Evolutionary conservation across 1,140 invertebrate genomes (phyloP).

Genomic region (Notospermus geniculatus): DNA sequence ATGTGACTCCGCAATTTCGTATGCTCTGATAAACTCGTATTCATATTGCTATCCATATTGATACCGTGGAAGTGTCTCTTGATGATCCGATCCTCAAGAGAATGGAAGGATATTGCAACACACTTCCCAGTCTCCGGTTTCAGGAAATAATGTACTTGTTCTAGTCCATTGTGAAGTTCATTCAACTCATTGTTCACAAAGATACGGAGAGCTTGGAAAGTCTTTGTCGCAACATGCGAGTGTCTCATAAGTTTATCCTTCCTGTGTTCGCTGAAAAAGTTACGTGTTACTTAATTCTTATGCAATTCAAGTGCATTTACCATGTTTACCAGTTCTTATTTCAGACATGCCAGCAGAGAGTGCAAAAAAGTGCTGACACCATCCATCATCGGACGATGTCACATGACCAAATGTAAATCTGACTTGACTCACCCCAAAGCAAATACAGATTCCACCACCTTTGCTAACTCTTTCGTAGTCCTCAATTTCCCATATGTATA

Average conservation of each 20-base stretch:
- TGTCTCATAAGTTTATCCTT: conserved; percentile 71
- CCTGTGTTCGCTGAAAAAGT: conserved; percentile 20
- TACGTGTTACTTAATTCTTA: no score
- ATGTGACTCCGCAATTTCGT: conserved; percentile 15
- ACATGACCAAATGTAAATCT: no score
- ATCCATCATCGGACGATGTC: no score
- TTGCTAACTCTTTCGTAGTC: conserved; percentile 80
- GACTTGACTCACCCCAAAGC: conserved; percentile 35
- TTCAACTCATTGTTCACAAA: conserved; percentile 98
- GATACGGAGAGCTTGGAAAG: conserved; percentile 91
- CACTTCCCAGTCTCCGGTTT: conserved; percentile 73
- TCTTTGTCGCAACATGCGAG: conserved; percentile 84
- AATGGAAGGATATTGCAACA: conserved; percentile 86
- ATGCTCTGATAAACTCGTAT: conserved; percentile 20
- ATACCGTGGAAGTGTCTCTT: conserved; percentile 75
- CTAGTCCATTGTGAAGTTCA: conserved; percentile 87
- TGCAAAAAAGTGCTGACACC: no score
- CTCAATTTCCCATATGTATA: conserved; percentile 75
- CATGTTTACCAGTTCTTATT: no score
- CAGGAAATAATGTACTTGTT: conserved; percentile 71
- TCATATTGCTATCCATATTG: conserved; percentile 31
- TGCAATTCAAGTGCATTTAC: no score
- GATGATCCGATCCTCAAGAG: conserved; percentile 91
- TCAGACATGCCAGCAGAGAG: no score
- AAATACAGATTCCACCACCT: conserved; percentile 71